A percentile compares a stretch with the other conserved stretches of the same genome.
Evolutionary conservation across 2,888 invertebrate genomes (phyloP).

Genomic region (Copidosoma aretas): DNA sequence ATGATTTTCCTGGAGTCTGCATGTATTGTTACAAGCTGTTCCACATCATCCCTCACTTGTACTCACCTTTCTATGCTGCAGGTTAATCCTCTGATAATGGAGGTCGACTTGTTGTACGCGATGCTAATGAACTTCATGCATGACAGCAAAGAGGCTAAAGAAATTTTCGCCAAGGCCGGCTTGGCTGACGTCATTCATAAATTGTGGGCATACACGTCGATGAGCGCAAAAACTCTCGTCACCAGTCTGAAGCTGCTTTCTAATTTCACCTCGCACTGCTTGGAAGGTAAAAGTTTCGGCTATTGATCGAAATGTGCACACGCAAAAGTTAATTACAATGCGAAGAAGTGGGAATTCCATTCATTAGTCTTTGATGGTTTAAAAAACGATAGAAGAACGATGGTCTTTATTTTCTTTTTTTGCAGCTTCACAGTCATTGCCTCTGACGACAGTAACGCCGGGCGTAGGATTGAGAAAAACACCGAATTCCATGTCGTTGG

Average conservation of each 20-base stretch:
- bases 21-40: neutral
- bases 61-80: constrained; percentile 37
- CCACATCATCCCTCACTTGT: neutral
- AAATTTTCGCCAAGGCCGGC: constrained; percentile 65
- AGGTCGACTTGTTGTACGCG: constrained; percentile 67
- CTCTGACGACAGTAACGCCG: constrained; percentile 64
- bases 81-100: constrained; percentile 66
- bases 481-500: constrained; percentile 64
- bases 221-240: constrained; percentile 66
- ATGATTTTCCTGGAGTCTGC: constrained; percentile 22
- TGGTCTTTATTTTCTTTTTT: neutral
- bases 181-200: constrained; percentile 69
- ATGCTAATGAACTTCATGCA: constrained; percentile 69
- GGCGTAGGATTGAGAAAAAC: constrained; percentile 65
- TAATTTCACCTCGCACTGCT: constrained; percentile 70
- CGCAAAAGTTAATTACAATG: too few species aligned
- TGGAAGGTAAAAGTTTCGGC: constrained; percentile 65
- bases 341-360: too few species aligned
- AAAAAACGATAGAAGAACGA: too few species aligned
- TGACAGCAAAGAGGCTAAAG: constrained; percentile 66
- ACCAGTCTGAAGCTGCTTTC: constrained; percentile 68
- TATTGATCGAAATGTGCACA: too few species aligned
- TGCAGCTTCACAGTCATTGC: constrained; percentile 65
- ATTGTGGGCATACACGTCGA: constrained; percentile 73
- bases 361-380: too few species aligned